These are phyloP conservation scores for Planiliza haematocheilus DNA, from an alignment of 2,113 vertebrate species.

Conservation along the genomic window DNA sequence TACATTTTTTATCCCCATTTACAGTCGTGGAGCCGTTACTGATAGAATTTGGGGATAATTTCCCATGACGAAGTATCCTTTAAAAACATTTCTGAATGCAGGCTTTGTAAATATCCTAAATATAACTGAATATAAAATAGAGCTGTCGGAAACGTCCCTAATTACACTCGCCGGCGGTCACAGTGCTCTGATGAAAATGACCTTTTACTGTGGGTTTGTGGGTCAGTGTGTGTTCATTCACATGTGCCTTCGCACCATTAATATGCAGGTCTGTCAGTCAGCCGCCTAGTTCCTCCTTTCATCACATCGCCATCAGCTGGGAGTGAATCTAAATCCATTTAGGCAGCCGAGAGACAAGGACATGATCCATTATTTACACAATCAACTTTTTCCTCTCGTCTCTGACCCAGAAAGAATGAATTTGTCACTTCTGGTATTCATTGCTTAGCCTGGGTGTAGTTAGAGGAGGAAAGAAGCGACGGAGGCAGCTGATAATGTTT, in stretches of 20 bases:
- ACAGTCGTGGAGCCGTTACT: too few species aligned
- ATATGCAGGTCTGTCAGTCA: background rate
- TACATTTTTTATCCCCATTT: too few species aligned
- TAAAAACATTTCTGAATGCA: too few species aligned
- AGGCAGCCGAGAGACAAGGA: conserved; percentile 56
- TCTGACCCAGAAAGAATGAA: conserved; percentile 68
- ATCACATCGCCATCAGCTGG: conserved; percentile 25
- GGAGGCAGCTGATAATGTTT: conserved; percentile 2
- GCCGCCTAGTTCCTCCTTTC: conserved; percentile 5
- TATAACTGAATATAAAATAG: background rate
- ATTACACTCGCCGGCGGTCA: too few species aligned
- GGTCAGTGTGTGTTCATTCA: background rate
- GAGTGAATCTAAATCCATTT: conserved; percentile 58
- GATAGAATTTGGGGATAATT: too few species aligned
- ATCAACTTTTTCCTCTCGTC: conserved; percentile 54
- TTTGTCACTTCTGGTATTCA: conserved; percentile 47
- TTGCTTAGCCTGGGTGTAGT: conserved; percentile 5
- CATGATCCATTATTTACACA: conserved; percentile 69
- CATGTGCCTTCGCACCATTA: background rate
- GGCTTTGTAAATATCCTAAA: too few species aligned
- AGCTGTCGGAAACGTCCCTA: background rate
- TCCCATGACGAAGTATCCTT: too few species aligned
- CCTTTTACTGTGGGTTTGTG: background rate
- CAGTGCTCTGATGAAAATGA: too few species aligned
- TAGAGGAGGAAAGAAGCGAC: conserved; percentile 8